Evolutionary conservation across 2,797 vertebrate species (phyloP).

Genomic region (Muscicapa comitata): DNA sequence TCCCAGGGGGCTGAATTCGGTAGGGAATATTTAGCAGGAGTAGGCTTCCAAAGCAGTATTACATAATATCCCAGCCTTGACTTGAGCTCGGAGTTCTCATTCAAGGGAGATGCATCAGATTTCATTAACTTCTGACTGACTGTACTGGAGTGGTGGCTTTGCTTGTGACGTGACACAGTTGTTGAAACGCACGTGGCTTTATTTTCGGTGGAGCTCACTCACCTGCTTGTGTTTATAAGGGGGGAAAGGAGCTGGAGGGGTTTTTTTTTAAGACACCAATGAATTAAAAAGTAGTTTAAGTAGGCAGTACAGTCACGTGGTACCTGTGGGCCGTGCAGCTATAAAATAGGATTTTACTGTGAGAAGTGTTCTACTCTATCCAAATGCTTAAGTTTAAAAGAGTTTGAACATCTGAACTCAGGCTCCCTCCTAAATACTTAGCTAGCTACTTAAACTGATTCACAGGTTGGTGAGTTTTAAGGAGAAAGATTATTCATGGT

Average conservation of each 20-base stretch:
- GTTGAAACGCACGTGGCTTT: rapidly evolving
- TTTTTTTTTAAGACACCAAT: not conserved
- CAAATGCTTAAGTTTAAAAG: not conserved
- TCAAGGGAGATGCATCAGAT: not conserved
- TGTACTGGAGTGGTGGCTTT: not conserved
- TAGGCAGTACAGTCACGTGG: not conserved
- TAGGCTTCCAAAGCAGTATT: not conserved
- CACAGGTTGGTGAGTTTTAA: not conserved
- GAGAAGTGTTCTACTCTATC: not conserved
- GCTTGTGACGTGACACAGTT: not conserved
- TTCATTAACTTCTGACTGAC: not conserved
- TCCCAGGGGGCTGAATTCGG: not conserved
- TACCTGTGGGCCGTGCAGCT: not conserved
- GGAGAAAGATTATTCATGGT: not conserved
- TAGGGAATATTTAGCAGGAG: not conserved
- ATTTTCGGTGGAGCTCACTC: not conserved
- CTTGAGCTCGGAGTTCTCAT: not conserved
- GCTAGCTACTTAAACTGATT: not conserved
- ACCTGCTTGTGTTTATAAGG: not conserved
- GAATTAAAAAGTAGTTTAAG: not conserved
- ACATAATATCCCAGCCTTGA: rapidly evolving
- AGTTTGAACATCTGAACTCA: not conserved
- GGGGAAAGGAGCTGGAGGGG: rapidly evolving
- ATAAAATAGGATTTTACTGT: not conserved
- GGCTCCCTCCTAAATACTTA: not conserved